Evolutionary conservation across 1,140 invertebrate genomes (phyloP).

Genomic region (Drosophila ercepeae): DNA sequence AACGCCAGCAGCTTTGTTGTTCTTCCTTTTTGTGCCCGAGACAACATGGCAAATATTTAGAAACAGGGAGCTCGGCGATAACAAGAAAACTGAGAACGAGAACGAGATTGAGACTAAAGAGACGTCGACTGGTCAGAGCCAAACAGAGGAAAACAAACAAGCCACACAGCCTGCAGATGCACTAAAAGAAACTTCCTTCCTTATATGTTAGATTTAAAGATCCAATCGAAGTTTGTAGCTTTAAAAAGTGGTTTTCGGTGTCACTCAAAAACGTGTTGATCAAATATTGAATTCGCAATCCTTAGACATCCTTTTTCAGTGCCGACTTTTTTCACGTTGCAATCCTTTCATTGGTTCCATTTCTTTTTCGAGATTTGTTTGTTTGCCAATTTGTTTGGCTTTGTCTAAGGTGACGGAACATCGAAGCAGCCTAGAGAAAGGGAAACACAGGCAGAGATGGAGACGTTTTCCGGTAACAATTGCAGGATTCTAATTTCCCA

Average conservation of each 20-base stretch:
- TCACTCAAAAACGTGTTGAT: no score
- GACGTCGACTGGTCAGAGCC: constrained; percentile 5
- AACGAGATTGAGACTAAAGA: background rate
- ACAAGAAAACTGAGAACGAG: constrained; percentile 22
- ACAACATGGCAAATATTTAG: constrained; percentile 33
- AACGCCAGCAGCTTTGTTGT: constrained; percentile 27
- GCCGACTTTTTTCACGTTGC: constrained; percentile 25
- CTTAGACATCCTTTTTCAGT: constrained; percentile 25
- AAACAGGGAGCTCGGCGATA: constrained; percentile 18
- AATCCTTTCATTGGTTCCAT: constrained; percentile 57
- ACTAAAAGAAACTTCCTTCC: background rate
- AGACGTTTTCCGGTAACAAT: background rate
- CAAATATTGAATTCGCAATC: no score
- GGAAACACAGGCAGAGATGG: background rate
- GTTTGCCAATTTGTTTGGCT: constrained; percentile 72
- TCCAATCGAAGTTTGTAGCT: no score
- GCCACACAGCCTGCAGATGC: constrained; percentile 37
- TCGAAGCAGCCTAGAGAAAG: background rate
- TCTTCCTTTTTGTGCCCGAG: constrained; percentile 41
- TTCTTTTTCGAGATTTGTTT: constrained; percentile 56
- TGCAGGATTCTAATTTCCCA: constrained; percentile 44
- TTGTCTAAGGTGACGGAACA: constrained; percentile 48
- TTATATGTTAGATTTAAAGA: no score
- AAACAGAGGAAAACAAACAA: constrained; percentile 52
- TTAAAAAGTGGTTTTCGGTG: no score